Evolutionary conservation across 2,113 vertebrate species (phyloP), one percentile per base, ranked within the genome.

Genomic region (Marcusenius ussheri): DNA sequence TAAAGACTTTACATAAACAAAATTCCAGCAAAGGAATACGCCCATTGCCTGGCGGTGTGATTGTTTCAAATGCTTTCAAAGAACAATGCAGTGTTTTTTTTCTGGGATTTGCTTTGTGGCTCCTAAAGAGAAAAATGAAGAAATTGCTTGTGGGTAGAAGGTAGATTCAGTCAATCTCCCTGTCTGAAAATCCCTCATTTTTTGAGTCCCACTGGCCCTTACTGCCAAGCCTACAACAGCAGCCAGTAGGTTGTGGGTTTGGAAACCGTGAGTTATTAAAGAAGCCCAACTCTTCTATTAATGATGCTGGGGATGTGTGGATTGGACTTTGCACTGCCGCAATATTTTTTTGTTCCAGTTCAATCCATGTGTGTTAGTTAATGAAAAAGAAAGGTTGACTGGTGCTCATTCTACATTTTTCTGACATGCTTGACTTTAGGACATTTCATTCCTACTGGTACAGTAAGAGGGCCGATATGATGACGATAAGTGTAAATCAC

Each of bases 1-100:
- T 42, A 80, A 80, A 80, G 74, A 42, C 35, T 80, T 80, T 42
- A 80, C 74, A 80, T 39, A 80, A 80, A 80, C 74, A 80, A 80
- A 13, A 80, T 80, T 42, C 35, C 35, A 19, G 39, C 74, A 19
- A 80, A 42, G 74, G 74, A 80, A 80, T 42, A 80, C 8, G 35
- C 6, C 2, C n/a, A 4, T 27, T 70, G 62, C 62, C 35, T 42
- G 31, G 15, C 2, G 35, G 31, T 31, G 35, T 80, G 15, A 13
- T 35, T 80, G 35, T 80, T 80, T 19, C 10, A 42, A 8, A 80
- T 42, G 15, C 74, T 80, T 42, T 80, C 27, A 42, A 80, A 42
- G 31, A 80, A 42, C 74, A 42, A 39, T 39, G 35, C 74, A 19
- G 74, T 80, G 35, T 15, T 51, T 51, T 50, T 17, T 17, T 3